Percentiles rank a stretch among this genome's conserved stretches.
These are phyloP conservation scores for Odontothrips loti DNA, from an alignment of 2,888 invertebrate genomes.

Conservation along the genomic window DNA sequence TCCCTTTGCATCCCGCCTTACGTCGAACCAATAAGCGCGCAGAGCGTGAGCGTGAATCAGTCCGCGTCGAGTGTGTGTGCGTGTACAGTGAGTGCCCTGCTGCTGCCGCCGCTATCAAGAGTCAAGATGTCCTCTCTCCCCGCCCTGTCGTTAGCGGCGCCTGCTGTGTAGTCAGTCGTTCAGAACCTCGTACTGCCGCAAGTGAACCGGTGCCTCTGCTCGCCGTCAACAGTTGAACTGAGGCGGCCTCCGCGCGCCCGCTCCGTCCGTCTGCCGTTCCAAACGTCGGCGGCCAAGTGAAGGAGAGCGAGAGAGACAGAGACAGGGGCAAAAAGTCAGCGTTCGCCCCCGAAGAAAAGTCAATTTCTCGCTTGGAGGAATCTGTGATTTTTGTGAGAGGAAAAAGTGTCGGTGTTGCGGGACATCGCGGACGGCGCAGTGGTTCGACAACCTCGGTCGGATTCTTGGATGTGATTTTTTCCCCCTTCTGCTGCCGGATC, in stretches of 20 bases:
- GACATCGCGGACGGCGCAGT: neutral
- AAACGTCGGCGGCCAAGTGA: neutral
- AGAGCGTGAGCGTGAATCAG: neutral
- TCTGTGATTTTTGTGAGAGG: slow-evolving; percentile 6
- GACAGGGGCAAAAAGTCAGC: neutral
- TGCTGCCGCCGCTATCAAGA: neutral
- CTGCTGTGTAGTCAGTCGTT: neutral
- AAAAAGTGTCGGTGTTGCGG: slow-evolving; percentile 10
- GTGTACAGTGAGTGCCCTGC: neutral
- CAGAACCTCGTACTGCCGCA: neutral
- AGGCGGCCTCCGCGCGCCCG: neutral
- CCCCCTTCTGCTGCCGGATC: neutral
- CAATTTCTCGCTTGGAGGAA: slow-evolving; percentile 22
- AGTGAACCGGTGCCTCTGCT: neutral
- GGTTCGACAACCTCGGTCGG: neutral
- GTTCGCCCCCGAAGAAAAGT: slow-evolving; percentile 6
- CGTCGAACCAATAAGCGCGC: neutral
- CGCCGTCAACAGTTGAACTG: neutral
- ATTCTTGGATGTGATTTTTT: slow-evolving; percentile 8
- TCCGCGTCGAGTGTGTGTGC: neutral
- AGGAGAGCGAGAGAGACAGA: neutral
- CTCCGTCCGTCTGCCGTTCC: neutral
- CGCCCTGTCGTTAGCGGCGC: neutral
- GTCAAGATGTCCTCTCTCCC: neutral
- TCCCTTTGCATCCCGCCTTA: neutral